Evolutionary conservation across 2,797 vertebrate species (phyloP).

Genomic region (Pangasius krempfi): DNA sequence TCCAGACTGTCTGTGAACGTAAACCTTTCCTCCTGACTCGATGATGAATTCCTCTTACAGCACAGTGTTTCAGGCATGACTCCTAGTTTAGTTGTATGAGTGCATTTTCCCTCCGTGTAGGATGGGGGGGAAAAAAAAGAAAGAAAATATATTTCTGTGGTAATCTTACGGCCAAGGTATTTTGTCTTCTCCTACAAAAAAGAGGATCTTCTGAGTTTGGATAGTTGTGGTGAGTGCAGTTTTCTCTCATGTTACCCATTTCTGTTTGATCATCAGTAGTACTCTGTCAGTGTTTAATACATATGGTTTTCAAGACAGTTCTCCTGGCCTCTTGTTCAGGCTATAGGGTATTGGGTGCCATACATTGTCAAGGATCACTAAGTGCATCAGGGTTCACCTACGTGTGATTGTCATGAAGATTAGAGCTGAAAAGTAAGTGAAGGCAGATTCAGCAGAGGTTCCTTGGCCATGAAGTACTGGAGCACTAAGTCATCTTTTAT

Average conservation of each 20-base stretch:
- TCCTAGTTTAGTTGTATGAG: neutral
- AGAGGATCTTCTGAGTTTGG: neutral
- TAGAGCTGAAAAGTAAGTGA: neutral
- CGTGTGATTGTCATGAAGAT: neutral
- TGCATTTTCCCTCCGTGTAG: neutral
- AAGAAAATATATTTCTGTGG: neutral
- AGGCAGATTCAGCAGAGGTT: neutral
- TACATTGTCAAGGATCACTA: neutral
- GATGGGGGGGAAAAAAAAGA: neutral
- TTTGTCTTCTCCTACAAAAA: neutral
- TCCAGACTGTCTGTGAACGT: conserved; percentile 15
- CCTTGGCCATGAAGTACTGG: neutral
- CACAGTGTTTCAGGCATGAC: neutral
- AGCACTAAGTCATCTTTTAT: neutral
- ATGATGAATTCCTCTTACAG: neutral
- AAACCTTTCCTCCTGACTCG: conserved; percentile 1
- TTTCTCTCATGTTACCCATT: neutral
- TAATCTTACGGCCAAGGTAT: neutral
- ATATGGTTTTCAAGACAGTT: neutral
- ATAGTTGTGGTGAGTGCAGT: neutral
- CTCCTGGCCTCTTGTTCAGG: neutral
- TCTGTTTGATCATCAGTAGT: neutral
- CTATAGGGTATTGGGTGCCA: neutral
- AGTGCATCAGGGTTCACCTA: neutral
- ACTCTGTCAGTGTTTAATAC: neutral